phyloP scores from a whole-genome alignment of 1,140 invertebrate genomes.

The Monochamus saltuarius region DNA sequence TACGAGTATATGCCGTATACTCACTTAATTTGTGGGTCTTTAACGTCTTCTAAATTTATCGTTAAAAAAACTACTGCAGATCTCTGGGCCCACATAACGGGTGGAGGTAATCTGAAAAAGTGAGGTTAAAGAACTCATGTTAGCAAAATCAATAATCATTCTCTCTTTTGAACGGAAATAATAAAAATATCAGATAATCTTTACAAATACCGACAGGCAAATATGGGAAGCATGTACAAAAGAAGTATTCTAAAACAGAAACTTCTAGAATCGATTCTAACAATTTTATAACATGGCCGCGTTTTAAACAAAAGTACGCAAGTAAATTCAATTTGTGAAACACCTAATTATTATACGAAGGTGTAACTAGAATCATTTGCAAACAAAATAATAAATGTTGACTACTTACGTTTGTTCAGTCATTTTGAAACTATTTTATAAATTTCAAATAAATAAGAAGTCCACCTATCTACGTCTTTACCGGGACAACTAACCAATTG shows the following conservation, averaged over 20 bases:
- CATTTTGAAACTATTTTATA: conserved; percentile 24
- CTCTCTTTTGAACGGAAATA: not conserved
- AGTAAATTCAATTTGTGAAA: not conserved
- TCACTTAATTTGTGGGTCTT: conserved; percentile 76
- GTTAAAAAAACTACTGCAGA: conserved; percentile 79
- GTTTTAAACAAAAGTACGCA: conserved; percentile 7
- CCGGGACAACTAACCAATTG: conserved; percentile 24
- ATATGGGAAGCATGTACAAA: not conserved
- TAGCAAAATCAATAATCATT: conserved; percentile 1
- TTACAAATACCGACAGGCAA: not conserved
- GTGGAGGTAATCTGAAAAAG: conserved; percentile 61
- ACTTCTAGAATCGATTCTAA: conserved; percentile 34
- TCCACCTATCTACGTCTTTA: conserved; percentile 8
- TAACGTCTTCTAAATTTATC: conserved; percentile 86
- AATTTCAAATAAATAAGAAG: conserved; percentile 25
- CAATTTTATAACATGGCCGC: not conserved
- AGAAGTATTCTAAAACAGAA: conserved; percentile 14
- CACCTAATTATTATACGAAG: not conserved
- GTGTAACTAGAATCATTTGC: not conserved
- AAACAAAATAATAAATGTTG: not conserved
- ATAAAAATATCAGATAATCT: not conserved
- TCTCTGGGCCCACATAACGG: conserved; percentile 90
- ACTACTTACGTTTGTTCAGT: conserved; percentile 32
- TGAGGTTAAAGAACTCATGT: conserved; percentile 33
- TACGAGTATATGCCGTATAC: conserved; percentile 23